Conservation (phyloP, 1,140 invertebrate species). For the Paraescarpia echinospica region DNA sequence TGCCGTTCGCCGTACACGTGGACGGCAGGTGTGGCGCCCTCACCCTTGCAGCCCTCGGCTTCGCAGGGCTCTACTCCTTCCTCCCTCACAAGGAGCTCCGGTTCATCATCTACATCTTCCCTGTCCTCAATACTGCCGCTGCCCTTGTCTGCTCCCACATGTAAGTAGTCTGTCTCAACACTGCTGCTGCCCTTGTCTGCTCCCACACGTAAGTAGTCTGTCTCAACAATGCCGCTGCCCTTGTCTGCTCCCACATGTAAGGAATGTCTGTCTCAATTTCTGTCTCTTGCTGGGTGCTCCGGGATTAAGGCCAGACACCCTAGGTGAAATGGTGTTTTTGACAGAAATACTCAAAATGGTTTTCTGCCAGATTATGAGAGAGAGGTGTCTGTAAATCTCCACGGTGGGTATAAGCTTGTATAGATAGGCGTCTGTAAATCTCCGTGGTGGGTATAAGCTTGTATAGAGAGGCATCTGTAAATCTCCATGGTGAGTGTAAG, state of each 20-base stretch:
- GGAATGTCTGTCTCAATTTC: too few relatives aligned
- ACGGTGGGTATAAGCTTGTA: too few relatives aligned
- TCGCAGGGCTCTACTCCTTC: conserved; percentile 88
- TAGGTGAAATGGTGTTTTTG: too few relatives aligned
- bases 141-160: conserved; percentile 82
- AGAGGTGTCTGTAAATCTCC: too few relatives aligned
- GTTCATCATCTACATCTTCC: conserved; percentile 97
- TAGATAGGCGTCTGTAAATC: too few relatives aligned
- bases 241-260: conserved; percentile 70
- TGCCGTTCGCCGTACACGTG: conserved; percentile 77
- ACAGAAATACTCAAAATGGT: too few relatives aligned
- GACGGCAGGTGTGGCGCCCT: conserved; percentile 73
- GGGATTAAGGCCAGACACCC: too few relatives aligned
- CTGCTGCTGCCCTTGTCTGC: conserved; percentile 62
- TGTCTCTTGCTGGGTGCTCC: too few relatives aligned
- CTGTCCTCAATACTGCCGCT: conserved; percentile 87
- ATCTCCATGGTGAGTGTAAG: too few relatives aligned
- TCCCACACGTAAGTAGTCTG: conserved; percentile 75
- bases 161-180: conserved; percentile 89
- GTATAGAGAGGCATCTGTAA: too few relatives aligned
- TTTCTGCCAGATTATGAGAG: too few relatives aligned
- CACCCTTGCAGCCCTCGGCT: conserved; percentile 75
- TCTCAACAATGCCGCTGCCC: conserved; percentile 74
- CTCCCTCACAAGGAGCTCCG: conserved; percentile 97
- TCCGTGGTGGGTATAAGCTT: too few relatives aligned